Percentiles rank a stretch among this genome's conserved stretches.
Evolutionary conservation across 2,797 vertebrate genomes (phyloP).

Genomic region (Sebastes iracundus): DNA sequence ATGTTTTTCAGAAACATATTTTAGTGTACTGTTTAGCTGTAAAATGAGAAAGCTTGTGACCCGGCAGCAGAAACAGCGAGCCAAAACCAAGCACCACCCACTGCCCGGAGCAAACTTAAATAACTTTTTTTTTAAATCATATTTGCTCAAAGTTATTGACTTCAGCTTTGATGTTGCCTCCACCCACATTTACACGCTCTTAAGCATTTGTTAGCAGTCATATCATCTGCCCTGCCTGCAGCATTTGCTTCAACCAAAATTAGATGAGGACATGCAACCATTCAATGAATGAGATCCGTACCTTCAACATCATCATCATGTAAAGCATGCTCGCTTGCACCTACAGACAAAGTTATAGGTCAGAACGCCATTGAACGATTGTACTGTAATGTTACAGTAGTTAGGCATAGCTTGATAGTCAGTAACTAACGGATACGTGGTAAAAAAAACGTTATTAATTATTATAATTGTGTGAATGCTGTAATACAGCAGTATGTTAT

Average conservation of each 20-base stretch:
- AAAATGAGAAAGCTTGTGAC: no score
- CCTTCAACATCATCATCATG: conserved; percentile 52
- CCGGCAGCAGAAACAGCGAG: no score
- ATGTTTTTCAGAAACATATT: no score
- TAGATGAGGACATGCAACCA: background rate
- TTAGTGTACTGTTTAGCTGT: no score
- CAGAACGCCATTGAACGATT: conserved; percentile 11
- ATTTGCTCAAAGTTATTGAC: no score
- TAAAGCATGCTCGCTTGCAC: conserved; percentile 13
- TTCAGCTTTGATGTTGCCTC: background rate
- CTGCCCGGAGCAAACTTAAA: no score
- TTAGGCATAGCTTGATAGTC: background rate
- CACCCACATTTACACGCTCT: background rate
- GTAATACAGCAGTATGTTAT: no score
- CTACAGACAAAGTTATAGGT: conserved; percentile 58
- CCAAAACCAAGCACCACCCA: no score
- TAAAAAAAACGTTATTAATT: background rate
- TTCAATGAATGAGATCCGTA: conserved; percentile 8
- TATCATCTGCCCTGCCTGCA: background rate
- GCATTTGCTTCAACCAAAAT: background rate
- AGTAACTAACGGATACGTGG: background rate
- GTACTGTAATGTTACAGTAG: background rate
- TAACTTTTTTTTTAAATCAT: no score
- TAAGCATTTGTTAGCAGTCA: background rate
- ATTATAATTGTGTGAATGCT: no score